A percentile compares a stretch with the other conserved stretches of the same genome.
Conservation (phyloP, 2,113 vertebrate genomes). For the Herpetotheres cachinnans region DNA sequence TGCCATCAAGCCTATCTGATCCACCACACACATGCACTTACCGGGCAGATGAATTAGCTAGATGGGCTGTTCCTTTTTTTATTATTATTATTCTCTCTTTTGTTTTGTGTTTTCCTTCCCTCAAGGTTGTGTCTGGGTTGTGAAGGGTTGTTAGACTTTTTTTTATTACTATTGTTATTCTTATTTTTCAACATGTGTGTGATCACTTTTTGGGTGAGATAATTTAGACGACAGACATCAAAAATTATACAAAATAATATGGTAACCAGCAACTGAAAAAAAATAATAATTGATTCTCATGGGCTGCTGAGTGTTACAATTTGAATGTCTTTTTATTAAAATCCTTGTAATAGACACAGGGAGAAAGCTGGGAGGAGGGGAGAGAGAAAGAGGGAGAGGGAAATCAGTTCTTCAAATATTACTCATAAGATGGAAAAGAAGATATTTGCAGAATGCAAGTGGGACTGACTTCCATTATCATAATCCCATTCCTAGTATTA, state of each 20-base stretch:
- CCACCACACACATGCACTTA: constrained; percentile 1
- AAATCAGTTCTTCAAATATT: not conserved
- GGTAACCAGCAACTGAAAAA: constrained; percentile 33
- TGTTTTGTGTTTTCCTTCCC: not conserved
- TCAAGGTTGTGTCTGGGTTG: not conserved
- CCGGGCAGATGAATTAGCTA: constrained; percentile 27
- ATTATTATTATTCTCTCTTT: not conserved
- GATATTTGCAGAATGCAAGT: constrained; percentile 17
- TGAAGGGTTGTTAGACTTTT: not conserved
- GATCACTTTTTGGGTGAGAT: not conserved
- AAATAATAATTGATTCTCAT: constrained; percentile 49
- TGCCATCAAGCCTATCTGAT: constrained; percentile 58
- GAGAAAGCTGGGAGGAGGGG: not conserved
- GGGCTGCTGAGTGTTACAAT: constrained; percentile 40
- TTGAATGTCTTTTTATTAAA: constrained; percentile 52
- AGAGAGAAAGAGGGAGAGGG: not conserved
- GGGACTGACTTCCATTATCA: constrained; percentile 10
- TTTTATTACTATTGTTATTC: not conserved
- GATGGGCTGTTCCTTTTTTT: not conserved
- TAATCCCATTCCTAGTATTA: constrained; percentile 23
- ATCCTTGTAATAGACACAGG: not conserved
- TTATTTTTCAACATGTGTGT: not conserved
- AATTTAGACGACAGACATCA: constrained; percentile 57
- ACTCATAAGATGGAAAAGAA: not conserved
- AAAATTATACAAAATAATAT: constrained; percentile 67